Conservation (phyloP, 2,113 vertebrate species). For the Psittacus erithacus region DNA sequence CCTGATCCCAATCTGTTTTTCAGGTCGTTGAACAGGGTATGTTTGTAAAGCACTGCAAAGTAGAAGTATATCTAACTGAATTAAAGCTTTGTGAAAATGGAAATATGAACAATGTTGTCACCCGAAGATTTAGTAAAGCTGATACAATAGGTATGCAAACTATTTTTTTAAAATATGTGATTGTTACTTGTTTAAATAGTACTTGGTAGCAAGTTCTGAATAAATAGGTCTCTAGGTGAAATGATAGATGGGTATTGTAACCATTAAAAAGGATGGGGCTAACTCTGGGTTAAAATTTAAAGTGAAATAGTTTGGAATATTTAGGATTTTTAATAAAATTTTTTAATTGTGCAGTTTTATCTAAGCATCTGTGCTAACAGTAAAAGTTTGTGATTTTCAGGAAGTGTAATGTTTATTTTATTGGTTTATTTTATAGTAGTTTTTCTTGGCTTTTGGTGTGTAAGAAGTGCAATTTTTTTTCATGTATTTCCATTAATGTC, state of each 20-base stretch:
- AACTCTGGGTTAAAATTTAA: not conserved
- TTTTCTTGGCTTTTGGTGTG: not conserved
- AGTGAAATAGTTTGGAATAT: not conserved
- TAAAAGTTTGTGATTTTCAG: not conserved
- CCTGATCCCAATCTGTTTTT: conserved; percentile 36
- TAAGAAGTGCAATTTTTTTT: not conserved
- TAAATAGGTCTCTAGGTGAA: not conserved
- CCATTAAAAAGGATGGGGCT: not conserved
- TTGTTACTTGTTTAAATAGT: not conserved
- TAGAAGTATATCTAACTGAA: conserved; percentile 98
- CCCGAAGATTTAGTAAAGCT: conserved; percentile 97
- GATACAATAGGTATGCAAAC: conserved; percentile 92
- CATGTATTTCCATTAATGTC: not conserved
- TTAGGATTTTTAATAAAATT: not conserved
- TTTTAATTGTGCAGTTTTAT: not conserved
- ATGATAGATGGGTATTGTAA: not conserved
- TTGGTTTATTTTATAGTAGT: not conserved
- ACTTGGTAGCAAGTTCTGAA: not conserved
- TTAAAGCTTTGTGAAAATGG: conserved; percentile 97
- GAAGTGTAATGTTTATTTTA: not conserved
- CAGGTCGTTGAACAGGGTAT: conserved; percentile 99
- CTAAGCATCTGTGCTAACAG: not conserved
- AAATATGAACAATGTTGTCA: conserved; percentile 95
- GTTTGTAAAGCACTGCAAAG: conserved; percentile 99
- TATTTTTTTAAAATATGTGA: not conserved